These are phyloP conservation scores for Atherix ibis DNA, from an alignment of 2,888 invertebrate genomes.

Conservation along the genomic window DNA sequence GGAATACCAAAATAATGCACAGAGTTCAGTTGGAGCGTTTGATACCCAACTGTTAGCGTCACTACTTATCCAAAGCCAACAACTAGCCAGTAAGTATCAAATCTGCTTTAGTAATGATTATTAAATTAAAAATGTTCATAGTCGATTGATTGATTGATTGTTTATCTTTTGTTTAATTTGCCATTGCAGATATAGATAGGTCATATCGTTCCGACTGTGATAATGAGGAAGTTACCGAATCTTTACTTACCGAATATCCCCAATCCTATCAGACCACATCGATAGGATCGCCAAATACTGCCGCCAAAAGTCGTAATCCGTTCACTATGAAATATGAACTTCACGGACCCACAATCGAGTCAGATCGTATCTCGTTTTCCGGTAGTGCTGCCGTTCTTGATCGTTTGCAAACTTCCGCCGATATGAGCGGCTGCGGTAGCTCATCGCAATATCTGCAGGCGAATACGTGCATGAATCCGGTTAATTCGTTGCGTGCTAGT, in stretches of 20 bases:
- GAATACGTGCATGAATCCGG: background rate
- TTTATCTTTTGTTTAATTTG: constrained; percentile 8
- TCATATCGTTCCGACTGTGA: constrained; percentile 59
- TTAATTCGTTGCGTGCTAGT: constrained; percentile 18
- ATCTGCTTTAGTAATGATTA: background rate
- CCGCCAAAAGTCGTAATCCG: constrained; percentile 25
- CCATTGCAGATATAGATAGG: constrained; percentile 46
- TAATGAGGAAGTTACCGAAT: constrained; percentile 40
- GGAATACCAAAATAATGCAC: constrained; percentile 35
- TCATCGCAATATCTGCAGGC: constrained; percentile 4
- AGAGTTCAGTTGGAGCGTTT: constrained; percentile 25
- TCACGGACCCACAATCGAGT: constrained; percentile 15
- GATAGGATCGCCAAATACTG: constrained; percentile 13
- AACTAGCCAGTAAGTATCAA: constrained; percentile 38
- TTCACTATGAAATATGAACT: constrained; percentile 25
- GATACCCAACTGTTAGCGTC: constrained; percentile 42
- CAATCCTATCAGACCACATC: constrained; percentile 19
- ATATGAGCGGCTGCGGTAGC: constrained; percentile 2
- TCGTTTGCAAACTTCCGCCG: constrained; percentile 17
- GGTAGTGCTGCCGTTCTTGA: constrained; percentile 20
- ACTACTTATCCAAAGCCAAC: constrained; percentile 40
- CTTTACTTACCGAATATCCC: constrained; percentile 27
- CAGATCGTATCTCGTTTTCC: constrained; percentile 19
- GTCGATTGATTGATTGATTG: background rate
- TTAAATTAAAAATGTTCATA: no score